A percentile compares a stretch with the other conserved stretches of the same genome.
Evolutionary conservation across 2,888 invertebrate species (phyloP).

Genomic region (Tupiocoris notatus): DNA sequence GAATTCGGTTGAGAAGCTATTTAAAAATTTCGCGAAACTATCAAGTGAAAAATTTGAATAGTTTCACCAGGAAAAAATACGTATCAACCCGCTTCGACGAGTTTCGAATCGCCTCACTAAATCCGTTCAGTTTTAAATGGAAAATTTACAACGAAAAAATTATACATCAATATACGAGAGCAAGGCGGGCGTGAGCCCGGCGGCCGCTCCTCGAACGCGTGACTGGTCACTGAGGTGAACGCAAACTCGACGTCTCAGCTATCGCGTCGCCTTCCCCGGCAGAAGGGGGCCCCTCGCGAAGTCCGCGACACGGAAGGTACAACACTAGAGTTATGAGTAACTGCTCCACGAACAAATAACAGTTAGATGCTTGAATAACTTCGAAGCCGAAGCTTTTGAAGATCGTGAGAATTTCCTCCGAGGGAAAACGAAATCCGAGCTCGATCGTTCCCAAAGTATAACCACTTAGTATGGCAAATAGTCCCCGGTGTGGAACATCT

Average conservation of each 20-base stretch:
- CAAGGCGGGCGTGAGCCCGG: not conserved
- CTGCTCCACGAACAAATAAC: not conserved
- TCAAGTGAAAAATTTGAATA: too few species aligned
- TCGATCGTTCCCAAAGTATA: too few species aligned
- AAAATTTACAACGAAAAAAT: not conserved
- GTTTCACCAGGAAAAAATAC: too few species aligned
- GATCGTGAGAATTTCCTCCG: too few species aligned
- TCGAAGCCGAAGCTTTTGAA: not conserved
- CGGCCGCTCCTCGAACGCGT: slow-evolving; percentile 2
- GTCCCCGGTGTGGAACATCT: too few species aligned
- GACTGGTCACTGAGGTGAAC: slow-evolving; percentile 4
- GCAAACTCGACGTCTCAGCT: not conserved
- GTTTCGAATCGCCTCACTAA: too few species aligned
- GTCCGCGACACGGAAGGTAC: not conserved
- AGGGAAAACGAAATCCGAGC: too few species aligned
- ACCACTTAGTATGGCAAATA: too few species aligned
- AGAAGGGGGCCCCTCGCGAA: not conserved
- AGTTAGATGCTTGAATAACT: not conserved
- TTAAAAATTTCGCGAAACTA: too few species aligned
- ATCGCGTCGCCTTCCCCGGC: not conserved
- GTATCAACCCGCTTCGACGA: too few species aligned
- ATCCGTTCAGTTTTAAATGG: too few species aligned
- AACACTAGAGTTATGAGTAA: not conserved
- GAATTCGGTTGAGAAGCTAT: too few species aligned
- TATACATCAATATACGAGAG: not conserved